Conservation (phyloP, 2,797 vertebrate genomes). For the Heteromormyrus szaboi region DNA sequence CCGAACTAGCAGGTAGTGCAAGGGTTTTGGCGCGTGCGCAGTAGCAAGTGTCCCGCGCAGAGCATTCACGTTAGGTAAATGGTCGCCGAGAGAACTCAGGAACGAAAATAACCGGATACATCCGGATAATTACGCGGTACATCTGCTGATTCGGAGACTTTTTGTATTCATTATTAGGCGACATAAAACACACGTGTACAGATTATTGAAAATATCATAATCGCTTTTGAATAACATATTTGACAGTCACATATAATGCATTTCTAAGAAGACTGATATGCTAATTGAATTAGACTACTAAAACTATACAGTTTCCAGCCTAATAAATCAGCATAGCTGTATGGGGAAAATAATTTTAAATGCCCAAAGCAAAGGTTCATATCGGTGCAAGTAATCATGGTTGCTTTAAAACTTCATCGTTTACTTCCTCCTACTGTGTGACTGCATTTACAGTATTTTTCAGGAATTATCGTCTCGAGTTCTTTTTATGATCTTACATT, state of each 20-base stretch:
- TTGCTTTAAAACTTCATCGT: not conserved
- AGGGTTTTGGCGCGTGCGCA: conserved; percentile 24
- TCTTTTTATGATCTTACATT: not conserved
- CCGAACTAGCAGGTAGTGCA: conserved; percentile 26
- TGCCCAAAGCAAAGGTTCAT: not conserved
- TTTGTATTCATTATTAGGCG: not conserved
- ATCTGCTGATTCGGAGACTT: not conserved
- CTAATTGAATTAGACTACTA: not conserved
- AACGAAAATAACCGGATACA: not conserved
- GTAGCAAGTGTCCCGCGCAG: conserved; percentile 8
- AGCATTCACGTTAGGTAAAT: conserved; percentile 16
- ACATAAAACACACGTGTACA: not conserved
- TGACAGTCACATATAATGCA: not conserved
- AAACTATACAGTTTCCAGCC: not conserved
- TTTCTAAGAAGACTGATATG: not conserved
- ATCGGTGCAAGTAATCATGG: not conserved
- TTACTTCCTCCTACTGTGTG: not conserved
- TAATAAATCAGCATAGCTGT: not conserved
- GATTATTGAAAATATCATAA: not conserved
- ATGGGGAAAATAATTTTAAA: not conserved
- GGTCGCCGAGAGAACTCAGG: not conserved
- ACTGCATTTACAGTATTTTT: not conserved
- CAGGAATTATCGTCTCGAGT: not conserved
- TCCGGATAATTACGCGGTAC: not conserved
- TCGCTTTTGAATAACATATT: not conserved